Evolutionary conservation across 1,140 invertebrate species (phyloP).

Genomic region (Octopus bimaculoides): DNA sequence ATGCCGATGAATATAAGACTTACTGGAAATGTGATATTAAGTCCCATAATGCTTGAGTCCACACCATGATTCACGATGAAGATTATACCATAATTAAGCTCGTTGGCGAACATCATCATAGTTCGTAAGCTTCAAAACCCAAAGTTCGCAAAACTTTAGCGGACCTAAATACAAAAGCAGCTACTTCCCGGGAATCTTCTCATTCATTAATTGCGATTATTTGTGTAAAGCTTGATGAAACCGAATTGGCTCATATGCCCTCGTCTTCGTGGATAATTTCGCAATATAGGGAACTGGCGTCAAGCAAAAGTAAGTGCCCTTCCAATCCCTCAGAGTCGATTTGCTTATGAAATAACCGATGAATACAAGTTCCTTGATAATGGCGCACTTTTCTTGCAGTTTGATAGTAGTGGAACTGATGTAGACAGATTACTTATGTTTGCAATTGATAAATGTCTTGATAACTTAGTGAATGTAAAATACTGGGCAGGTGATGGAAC

Average conservation of each 20-base stretch:
- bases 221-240: neutral
- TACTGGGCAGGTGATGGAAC: too few relatives aligned
- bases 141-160: neutral
- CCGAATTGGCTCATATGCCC: neutral
- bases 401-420: neutral
- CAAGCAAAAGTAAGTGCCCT: neutral
- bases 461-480: neutral
- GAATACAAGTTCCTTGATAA: neutral
- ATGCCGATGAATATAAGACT: neutral
- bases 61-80: neutral
- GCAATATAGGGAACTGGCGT: neutral
- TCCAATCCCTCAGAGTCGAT: conserved; percentile 4
- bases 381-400: neutral
- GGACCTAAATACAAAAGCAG: neutral
- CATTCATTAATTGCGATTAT: neutral
- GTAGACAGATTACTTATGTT: neutral
- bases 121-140: neutral
- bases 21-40: neutral
- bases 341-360: neutral
- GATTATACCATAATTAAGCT: conserved; percentile 1
- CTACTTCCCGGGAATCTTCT: neutral
- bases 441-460: neutral
- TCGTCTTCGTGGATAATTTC: neutral
- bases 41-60: neutral
- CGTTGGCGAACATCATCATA: conserved; percentile 7